phyloP scores from a whole-genome alignment of 2,888 invertebrate species.

The Aphrophora alni region DNA sequence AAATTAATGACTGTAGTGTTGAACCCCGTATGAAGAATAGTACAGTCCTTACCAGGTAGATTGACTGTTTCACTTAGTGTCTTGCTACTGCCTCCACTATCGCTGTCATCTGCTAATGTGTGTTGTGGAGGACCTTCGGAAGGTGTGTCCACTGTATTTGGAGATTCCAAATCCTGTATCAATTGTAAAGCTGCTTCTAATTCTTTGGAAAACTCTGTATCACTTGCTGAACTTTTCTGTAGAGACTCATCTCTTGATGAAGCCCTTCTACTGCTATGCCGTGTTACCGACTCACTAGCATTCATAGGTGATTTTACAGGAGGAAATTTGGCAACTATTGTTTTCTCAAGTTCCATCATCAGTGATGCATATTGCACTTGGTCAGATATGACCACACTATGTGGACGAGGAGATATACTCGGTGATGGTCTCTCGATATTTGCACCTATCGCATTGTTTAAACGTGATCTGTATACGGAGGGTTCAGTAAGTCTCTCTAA shows the following conservation, averaged over 20 bases:
- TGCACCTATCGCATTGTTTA: slow-evolving; percentile 54
- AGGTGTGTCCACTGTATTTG: slow-evolving; percentile 55
- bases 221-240: slow-evolving; percentile 52
- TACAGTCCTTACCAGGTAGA: slow-evolving; percentile 52
- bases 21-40: slow-evolving; percentile 26
- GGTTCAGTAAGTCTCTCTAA: slow-evolving; percentile 60
- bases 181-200: slow-evolving; percentile 61
- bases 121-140: slow-evolving; percentile 13
- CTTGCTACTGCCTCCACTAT: slow-evolving; percentile 14
- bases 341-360: slow-evolving; percentile 60
- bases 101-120: not conserved
- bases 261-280: slow-evolving; percentile 30
- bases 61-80: slow-evolving; percentile 46
- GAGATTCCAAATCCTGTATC: slow-evolving; percentile 61
- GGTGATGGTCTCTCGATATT: slow-evolving; percentile 43
- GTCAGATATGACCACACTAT: slow-evolving; percentile 52
- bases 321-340: slow-evolving; percentile 53
- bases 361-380: slow-evolving; percentile 61
- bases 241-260: slow-evolving; percentile 26
- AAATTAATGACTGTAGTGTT: slow-evolving; percentile 31
- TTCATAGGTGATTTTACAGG: slow-evolving; percentile 46
- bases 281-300: slow-evolving; percentile 57
- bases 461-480: slow-evolving; percentile 58
- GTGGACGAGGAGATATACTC: slow-evolving; percentile 50
- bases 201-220: slow-evolving; percentile 56